A percentile compares a stretch with the other conserved stretches of the same genome.
Conservation (phyloP, 2,888 invertebrate species). For the Pyrrhosoma nymphula region DNA sequence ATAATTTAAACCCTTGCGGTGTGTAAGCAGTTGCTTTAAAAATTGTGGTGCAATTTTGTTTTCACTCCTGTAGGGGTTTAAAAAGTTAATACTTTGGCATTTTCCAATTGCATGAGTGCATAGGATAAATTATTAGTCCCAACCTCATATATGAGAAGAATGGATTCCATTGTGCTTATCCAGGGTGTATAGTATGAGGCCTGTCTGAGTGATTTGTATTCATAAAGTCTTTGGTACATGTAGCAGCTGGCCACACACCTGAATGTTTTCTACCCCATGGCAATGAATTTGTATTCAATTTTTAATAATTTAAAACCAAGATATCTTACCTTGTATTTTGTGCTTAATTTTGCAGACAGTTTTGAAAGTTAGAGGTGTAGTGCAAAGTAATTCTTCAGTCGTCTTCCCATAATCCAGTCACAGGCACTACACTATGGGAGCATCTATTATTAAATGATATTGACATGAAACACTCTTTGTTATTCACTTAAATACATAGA, state of each 20-base stretch:
- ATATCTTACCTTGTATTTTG: not conserved
- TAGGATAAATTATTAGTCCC: not conserved
- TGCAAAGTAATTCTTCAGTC: no score
- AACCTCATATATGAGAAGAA: not conserved
- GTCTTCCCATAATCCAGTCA: no score
- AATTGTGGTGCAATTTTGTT: constrained; percentile 57
- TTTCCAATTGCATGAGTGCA: not conserved
- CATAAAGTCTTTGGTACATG: not conserved
- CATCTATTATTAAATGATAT: no score
- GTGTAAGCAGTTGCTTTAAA: constrained; percentile 38
- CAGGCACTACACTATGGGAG: no score
- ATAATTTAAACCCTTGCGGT: not conserved
- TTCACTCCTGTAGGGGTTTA: not conserved
- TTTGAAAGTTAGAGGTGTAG: not conserved
- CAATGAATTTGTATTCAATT: not conserved
- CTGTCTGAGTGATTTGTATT: constrained; percentile 1
- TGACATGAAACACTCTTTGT: no score
- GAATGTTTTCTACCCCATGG: not conserved
- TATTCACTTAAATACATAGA: no score
- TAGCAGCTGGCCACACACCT: not conserved
- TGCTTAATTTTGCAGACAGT: not conserved
- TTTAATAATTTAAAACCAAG: not conserved
- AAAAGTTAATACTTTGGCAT: not conserved
- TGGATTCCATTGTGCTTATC: not conserved
- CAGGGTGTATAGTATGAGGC: not conserved